phyloP scores from a whole-genome alignment of 2,797 vertebrate genomes.

The Pogoniulus pusillus region DNA sequence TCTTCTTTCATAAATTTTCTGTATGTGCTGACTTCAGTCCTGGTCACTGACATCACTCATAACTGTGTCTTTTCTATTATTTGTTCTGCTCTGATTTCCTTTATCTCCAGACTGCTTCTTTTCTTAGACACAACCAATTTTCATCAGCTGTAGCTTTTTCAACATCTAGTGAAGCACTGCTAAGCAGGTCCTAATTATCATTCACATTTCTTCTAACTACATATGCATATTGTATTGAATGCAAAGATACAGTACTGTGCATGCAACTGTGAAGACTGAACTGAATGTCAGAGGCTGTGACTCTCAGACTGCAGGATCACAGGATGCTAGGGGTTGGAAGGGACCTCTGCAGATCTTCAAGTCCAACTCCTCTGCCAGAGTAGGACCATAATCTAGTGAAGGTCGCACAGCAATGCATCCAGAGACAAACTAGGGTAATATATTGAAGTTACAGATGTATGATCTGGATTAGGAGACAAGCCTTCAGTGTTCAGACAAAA shows the following conservation, averaged over 20 bases:
- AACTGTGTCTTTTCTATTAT: not conserved
- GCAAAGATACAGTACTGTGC: not conserved
- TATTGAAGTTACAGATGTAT: not conserved
- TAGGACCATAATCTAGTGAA: too few relatives aligned
- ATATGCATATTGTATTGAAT: not conserved
- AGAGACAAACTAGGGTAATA: not conserved
- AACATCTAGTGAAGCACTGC: not conserved
- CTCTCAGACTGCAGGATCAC: too few relatives aligned
- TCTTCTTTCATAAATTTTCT: constrained; percentile 6
- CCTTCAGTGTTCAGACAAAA: not conserved
- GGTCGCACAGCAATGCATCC: too few relatives aligned
- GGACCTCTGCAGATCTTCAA: too few relatives aligned
- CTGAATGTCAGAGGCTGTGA: not conserved
- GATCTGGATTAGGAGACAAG: not conserved
- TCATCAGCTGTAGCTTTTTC: not conserved
- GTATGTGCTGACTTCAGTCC: not conserved
- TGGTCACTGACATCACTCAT: not conserved
- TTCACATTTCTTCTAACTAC: not conserved
- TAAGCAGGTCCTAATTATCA: not conserved
- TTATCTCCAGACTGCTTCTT: not conserved
- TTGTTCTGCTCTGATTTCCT: not conserved
- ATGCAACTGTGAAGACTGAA: not conserved
- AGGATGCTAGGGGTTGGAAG: too few relatives aligned
- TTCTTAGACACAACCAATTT: not conserved
- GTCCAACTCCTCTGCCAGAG: too few relatives aligned